A percentile compares a stretch with the other conserved stretches of the same genome.
Evolutionary conservation across 92 coral and sea anemone genomes (phyloP).

Genomic region (Montipora capitata): DNA sequence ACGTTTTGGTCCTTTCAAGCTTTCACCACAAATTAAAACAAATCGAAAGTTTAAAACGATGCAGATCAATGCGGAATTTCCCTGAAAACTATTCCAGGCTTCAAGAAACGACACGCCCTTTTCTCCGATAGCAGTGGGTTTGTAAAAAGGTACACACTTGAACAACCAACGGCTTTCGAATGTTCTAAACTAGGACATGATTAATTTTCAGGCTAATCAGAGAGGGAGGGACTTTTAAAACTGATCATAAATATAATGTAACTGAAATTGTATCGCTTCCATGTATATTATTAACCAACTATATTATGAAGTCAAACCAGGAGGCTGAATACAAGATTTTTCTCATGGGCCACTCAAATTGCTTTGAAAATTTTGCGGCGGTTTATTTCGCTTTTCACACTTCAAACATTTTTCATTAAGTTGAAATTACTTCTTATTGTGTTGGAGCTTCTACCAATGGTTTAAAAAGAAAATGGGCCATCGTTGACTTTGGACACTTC

Average conservation of each 20-base stretch:
- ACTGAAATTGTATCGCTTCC: not conserved
- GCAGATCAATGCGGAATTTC: too few species aligned
- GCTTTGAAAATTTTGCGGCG: conserved; percentile 30
- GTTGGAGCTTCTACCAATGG: not conserved
- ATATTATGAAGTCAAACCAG: conserved; percentile 10
- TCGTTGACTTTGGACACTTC: not conserved
- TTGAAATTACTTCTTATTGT: conserved; percentile 36
- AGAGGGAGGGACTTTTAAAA: too few species aligned
- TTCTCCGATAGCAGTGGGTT: too few species aligned
- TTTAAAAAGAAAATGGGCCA: conserved; percentile 18
- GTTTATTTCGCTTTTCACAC: conserved; percentile 36
- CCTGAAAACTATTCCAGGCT: too few species aligned
- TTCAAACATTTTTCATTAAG: conserved; percentile 20
- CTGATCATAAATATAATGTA: too few species aligned
- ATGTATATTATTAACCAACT: not conserved
- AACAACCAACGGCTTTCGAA: too few species aligned
- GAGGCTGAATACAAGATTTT: conserved; percentile 3
- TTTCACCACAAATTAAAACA: too few species aligned
- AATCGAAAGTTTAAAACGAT: too few species aligned
- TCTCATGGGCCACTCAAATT: conserved; percentile 24
- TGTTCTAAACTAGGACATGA: too few species aligned
- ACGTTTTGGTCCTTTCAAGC: too few species aligned
- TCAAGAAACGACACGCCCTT: too few species aligned
- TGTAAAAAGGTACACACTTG: too few species aligned
- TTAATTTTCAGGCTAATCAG: not conserved